Percentiles rank a stretch among this genome's conserved stretches.
These are phyloP conservation scores for Sebastolobus alascanus DNA, from an alignment of 2,797 vertebrate species.

Conservation along the genomic window DNA sequence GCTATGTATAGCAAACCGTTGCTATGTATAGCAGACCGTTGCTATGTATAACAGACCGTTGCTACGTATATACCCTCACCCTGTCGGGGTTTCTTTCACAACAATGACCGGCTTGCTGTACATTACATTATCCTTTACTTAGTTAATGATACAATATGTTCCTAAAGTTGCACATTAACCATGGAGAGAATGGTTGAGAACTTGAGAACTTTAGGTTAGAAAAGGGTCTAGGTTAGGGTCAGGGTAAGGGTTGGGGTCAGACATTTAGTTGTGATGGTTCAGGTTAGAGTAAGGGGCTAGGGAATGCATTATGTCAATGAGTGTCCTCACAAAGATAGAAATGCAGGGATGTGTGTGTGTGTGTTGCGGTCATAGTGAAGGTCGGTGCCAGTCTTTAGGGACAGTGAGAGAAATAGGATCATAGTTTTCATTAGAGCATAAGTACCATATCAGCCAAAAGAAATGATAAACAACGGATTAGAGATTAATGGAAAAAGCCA, in stretches of 20 bases:
- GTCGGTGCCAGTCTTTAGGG: slow-evolving; percentile 31
- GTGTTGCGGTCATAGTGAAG: slow-evolving; percentile 38
- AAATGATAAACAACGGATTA: slow-evolving; percentile 56
- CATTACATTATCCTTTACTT: too few species aligned
- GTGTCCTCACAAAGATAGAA: background rate
- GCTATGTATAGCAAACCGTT: too few species aligned
- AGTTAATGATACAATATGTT: background rate
- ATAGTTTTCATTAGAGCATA: slow-evolving; percentile 58
- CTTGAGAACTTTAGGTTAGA: too few species aligned
- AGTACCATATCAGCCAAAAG: slow-evolving; percentile 40
- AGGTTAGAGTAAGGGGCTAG: background rate
- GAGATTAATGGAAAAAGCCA: slow-evolving; percentile 38
- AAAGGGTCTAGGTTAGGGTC: background rate
- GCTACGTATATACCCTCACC: too few species aligned
- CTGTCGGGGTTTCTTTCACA: too few species aligned
- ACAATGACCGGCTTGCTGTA: too few species aligned
- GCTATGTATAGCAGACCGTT: too few species aligned
- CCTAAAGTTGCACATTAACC: background rate
- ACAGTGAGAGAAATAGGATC: slow-evolving; percentile 54
- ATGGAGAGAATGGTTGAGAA: too few species aligned
- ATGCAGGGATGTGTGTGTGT: slow-evolving; percentile 1
- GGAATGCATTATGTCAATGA: too few species aligned
- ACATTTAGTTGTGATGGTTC: too few species aligned
- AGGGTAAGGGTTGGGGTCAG: background rate
- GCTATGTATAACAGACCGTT: too few species aligned